A percentile compares a stretch with the other conserved stretches of the same genome.
phyloP scores from a whole-genome alignment of 53 echinoderm and acorn worm genomes.

The Crossaster papposus region DNA sequence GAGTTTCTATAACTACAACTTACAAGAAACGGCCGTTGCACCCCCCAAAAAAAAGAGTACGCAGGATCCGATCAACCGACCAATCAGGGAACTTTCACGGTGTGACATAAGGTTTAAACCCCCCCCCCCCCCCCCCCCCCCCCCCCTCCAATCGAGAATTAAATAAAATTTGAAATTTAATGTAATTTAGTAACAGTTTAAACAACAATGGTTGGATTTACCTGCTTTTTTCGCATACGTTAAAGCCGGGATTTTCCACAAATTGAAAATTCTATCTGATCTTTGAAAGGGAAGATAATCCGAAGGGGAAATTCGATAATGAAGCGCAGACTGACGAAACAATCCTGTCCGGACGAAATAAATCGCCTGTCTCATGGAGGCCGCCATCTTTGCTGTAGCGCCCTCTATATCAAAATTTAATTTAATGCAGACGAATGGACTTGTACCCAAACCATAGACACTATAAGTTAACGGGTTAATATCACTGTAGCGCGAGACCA shows the following conservation, averaged over 20 bases:
- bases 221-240: slow-evolving; percentile 78
- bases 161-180: too few relatives aligned
- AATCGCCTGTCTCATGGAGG: slow-evolving; percentile 37
- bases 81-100: too few relatives aligned
- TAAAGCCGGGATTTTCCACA: slow-evolving; percentile 37
- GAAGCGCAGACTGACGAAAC: slow-evolving; percentile 1
- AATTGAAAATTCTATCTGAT: not conserved
- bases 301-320: not conserved
- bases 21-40: too few relatives aligned
- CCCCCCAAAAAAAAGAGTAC: too few relatives aligned
- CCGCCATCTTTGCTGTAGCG: slow-evolving; percentile 52
- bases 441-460: slow-evolving; percentile 1
- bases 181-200: too few relatives aligned
- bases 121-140: too few relatives aligned
- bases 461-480: not conserved
- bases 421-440: not conserved
- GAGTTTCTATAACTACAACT: too few relatives aligned
- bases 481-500: not conserved
- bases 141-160: too few relatives aligned
- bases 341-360: slow-evolving; percentile 17
- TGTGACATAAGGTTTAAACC: too few relatives aligned
- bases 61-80: too few relatives aligned
- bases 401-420: slow-evolving; percentile 30
- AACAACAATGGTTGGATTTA: not conserved
- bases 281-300: slow-evolving; percentile 35